Conservation (phyloP, 2,113 vertebrate species). For the Paraplagusia blochii region DNA sequence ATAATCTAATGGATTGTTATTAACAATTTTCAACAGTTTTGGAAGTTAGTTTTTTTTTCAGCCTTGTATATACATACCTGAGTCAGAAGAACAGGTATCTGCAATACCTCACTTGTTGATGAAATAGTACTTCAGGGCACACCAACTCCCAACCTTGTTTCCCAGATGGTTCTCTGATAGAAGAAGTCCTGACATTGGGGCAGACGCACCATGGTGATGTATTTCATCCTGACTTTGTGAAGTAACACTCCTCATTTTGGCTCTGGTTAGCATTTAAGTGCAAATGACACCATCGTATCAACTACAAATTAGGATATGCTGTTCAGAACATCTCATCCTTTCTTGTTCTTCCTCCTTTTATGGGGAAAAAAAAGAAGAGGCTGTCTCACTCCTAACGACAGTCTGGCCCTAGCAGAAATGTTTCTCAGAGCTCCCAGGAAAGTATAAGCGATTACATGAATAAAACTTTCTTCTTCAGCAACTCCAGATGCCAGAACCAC, state of each 20-base stretch:
- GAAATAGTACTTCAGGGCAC: neutral
- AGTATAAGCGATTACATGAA: constrained; percentile 39
- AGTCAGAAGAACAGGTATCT: neutral
- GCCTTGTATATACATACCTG: constrained; percentile 44
- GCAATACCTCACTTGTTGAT: constrained; percentile 48
- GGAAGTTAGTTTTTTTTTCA: neutral
- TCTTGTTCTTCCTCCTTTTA: constrained; percentile 39
- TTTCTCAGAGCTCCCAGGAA: constrained; percentile 37
- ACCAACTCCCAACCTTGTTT: constrained; percentile 19
- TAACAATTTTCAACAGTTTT: too few relatives aligned
- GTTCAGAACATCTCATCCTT: constrained; percentile 22
- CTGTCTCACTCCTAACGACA: constrained; percentile 8
- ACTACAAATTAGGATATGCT: constrained; percentile 25
- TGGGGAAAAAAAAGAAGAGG: constrained; percentile 28
- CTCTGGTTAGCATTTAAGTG: constrained; percentile 28
- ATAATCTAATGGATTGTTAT: too few relatives aligned
- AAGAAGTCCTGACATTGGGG: neutral
- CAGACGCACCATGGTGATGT: neutral
- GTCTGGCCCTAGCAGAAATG: constrained; percentile 45
- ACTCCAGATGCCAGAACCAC: constrained; percentile 23
- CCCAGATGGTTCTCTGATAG: too few relatives aligned
- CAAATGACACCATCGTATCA: constrained; percentile 35
- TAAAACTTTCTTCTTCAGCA: constrained; percentile 33
- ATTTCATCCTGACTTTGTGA: constrained; percentile 35
- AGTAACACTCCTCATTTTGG: constrained; percentile 19